These are phyloP conservation scores for Numida meleagris DNA, from an alignment of 2,113 vertebrate genomes.

Conservation along the genomic window DNA sequence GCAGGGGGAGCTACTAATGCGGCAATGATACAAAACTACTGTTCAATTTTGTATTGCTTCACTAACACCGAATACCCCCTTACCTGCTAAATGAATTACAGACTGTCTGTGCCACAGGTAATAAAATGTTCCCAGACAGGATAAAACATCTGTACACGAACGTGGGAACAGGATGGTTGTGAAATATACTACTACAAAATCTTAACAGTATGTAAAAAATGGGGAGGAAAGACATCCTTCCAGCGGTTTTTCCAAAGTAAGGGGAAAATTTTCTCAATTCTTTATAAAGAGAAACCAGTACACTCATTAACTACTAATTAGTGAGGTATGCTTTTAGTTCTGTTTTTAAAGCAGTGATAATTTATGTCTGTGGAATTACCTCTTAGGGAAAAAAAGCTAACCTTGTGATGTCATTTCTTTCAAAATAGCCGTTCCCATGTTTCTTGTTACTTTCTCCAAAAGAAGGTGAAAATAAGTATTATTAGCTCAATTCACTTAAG, in stretches of 20 bases:
- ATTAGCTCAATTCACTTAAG: not conserved
- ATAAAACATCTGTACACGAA: not conserved
- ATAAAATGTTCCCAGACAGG: not conserved
- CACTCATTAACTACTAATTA: not conserved
- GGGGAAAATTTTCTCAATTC: not conserved
- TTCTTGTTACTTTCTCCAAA: not conserved
- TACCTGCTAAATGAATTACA: not conserved
- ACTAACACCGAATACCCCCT: not conserved
- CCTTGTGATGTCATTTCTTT: no score
- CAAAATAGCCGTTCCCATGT: not conserved
- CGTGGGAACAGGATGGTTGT: not conserved
- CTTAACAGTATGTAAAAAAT: not conserved
- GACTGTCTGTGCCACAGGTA: not conserved
- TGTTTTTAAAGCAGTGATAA: not conserved
- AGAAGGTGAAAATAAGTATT: not conserved
- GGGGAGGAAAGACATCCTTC: not conserved
- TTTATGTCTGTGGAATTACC: not conserved
- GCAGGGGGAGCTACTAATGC: conserved; percentile 47
- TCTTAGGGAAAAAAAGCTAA: not conserved
- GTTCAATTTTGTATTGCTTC: not conserved
- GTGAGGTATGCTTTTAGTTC: not conserved
- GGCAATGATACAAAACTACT: not conserved
- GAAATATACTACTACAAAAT: not conserved
- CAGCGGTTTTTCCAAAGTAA: not conserved
- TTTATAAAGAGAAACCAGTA: not conserved